phyloP scores from a whole-genome alignment of 1,140 invertebrate genomes.

The Drosophila burlai region DNA sequence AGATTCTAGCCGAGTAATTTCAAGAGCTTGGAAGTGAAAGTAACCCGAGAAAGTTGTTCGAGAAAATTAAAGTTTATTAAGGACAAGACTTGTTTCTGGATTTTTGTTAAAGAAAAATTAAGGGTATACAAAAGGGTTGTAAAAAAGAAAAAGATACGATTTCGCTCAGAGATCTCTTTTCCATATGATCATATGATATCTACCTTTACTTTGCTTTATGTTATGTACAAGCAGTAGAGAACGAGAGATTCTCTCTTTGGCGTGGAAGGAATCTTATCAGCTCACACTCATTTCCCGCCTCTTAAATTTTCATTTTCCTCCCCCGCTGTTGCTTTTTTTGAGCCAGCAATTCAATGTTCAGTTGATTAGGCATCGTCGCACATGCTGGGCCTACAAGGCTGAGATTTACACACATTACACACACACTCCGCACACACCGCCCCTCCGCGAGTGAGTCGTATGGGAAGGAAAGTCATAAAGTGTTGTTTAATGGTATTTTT shows the following conservation, averaged over 20 bases:
- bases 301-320: neutral
- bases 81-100: neutral
- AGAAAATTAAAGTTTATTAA: neutral
- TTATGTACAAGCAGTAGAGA: neutral
- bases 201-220: too few relatives aligned
- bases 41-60: neutral
- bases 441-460: conserved; percentile 13
- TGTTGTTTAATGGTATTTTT: conserved; percentile 85
- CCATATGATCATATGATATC: too few relatives aligned
- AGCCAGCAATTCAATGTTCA: conserved; percentile 55
- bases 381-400: conserved; percentile 39
- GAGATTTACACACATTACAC: conserved; percentile 39
- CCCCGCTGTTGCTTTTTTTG: neutral
- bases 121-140: neutral
- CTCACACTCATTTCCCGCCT: neutral
- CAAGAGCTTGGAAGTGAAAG: neutral
- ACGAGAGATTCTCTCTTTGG: neutral
- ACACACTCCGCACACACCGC: conserved; percentile 38
- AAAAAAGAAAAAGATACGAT: too few relatives aligned
- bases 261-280: neutral
- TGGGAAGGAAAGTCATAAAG: conserved; percentile 79
- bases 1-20: neutral
- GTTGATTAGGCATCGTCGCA: conserved; percentile 45
- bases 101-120: neutral
- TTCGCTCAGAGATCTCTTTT: too few relatives aligned